A percentile compares a stretch with the other conserved stretches of the same genome.
These are phyloP conservation scores for Drosophila borborema DNA, from an alignment of 2,888 invertebrate species.

Conservation along the genomic window DNA sequence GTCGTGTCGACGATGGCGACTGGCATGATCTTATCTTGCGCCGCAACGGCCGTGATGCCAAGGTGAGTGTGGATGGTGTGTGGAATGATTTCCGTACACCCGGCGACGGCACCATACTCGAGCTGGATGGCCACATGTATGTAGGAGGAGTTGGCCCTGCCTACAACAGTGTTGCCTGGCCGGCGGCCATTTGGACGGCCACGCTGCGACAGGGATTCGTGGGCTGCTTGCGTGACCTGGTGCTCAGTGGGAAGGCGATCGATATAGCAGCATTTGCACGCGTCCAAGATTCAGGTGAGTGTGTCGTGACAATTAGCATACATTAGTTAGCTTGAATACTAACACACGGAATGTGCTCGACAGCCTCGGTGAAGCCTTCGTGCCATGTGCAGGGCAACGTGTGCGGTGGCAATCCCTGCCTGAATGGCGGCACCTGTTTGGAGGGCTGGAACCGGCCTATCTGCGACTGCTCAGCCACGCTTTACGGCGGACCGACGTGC, in stretches of 20 bases:
- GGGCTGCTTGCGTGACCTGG: slow-evolving; percentile 95
- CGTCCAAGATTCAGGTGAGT: slow-evolving; percentile 94
- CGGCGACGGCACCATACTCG: slow-evolving; percentile 95
- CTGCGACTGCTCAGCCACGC: slow-evolving; percentile 96
- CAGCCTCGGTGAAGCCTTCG: slow-evolving; percentile 94
- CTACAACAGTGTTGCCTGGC: slow-evolving; percentile 91
- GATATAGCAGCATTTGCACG: slow-evolving; percentile 95
- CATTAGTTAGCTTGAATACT: background rate
- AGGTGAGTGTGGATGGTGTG: slow-evolving; percentile 94
- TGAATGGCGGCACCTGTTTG: slow-evolving; percentile 94
- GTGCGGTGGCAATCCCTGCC: slow-evolving; percentile 94
- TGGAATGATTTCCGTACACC: slow-evolving; percentile 95
- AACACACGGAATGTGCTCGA: background rate
- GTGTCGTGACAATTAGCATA: background rate
- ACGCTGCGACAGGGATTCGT: slow-evolving; percentile 96
- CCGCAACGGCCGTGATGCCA: slow-evolving; percentile 92
- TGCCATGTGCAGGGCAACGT: slow-evolving; percentile 93
- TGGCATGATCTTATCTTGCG: slow-evolving; percentile 96
- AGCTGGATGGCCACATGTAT: slow-evolving; percentile 94
- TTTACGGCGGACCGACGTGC: slow-evolving; percentile 96
- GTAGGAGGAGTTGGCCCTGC: slow-evolving; percentile 95
- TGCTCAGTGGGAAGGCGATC: slow-evolving; percentile 94
- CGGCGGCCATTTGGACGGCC: slow-evolving; percentile 95
- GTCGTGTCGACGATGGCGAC: slow-evolving; percentile 94
- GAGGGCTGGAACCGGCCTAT: slow-evolving; percentile 98